phyloP scores from a whole-genome alignment of 2,797 vertebrate genomes.

The Sebastes nivosus region DNA sequence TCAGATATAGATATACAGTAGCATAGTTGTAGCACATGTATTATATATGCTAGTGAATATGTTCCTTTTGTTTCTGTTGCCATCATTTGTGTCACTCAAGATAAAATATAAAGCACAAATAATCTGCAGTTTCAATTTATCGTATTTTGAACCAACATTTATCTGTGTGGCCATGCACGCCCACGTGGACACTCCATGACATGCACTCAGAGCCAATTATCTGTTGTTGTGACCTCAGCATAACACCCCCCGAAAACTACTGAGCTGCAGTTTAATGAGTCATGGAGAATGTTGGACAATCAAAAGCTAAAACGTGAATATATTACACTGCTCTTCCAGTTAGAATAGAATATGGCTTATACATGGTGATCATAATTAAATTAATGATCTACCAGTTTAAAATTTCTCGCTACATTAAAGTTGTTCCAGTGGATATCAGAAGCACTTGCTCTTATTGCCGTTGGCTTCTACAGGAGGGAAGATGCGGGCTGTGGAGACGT shows the following conservation, averaged over 20 bases:
- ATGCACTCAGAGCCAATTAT: neutral
- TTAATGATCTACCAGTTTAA: neutral
- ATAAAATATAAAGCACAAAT: neutral
- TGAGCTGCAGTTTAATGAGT: neutral
- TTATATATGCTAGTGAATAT: neutral
- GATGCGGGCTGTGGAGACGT: neutral
- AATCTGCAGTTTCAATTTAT: neutral
- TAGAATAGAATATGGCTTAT: neutral
- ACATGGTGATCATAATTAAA: neutral
- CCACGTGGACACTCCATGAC: neutral
- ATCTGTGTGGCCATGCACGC: neutral
- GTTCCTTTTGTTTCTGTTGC: neutral
- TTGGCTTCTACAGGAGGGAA: slow-evolving; percentile 4
- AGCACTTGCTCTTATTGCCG: neutral
- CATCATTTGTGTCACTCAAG: too few species aligned
- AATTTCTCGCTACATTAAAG: neutral
- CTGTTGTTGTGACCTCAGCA: slow-evolving; percentile 3
- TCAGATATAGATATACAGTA: too few species aligned
- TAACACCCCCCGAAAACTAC: neutral
- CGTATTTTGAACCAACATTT: neutral
- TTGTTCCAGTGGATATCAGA: neutral
- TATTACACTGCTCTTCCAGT: neutral
- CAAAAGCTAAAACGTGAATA: neutral
- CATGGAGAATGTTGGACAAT: neutral
- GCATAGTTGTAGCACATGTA: too few species aligned